Evolutionary conservation across 2,113 vertebrate genomes (phyloP).

Genomic region (Macquaria australasica): DNA sequence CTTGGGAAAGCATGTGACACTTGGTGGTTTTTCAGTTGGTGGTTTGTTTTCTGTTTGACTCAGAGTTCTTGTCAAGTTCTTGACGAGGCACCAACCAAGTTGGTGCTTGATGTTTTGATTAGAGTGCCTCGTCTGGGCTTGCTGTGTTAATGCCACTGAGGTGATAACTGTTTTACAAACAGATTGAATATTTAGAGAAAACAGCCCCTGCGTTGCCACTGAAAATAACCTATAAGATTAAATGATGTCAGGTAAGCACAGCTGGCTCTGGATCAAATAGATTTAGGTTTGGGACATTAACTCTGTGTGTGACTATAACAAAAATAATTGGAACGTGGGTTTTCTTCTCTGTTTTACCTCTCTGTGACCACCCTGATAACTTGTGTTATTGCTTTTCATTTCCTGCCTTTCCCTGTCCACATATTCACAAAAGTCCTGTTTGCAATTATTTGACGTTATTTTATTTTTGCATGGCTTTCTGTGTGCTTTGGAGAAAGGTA

Average conservation of each 20-base stretch:
- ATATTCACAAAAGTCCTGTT: slow-evolving; percentile 23
- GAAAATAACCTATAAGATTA: neutral
- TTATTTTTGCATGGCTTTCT: slow-evolving; percentile 71
- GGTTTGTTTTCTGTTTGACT: slow-evolving; percentile 54
- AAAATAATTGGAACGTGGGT: neutral
- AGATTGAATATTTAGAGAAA: slow-evolving; percentile 1
- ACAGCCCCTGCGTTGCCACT: slow-evolving; percentile 13
- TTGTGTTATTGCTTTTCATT: slow-evolving; percentile 45
- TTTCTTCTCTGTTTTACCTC: slow-evolving; percentile 17
- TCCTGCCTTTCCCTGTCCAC: slow-evolving; percentile 41
- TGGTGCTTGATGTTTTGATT: slow-evolving; percentile 18
- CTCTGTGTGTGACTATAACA: neutral
- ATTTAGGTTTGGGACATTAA: neutral
- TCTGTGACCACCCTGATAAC: slow-evolving; percentile 15
- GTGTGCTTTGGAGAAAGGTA: slow-evolving; percentile 61
- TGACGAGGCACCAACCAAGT: too few species aligned
- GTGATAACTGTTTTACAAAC: slow-evolving; percentile 3
- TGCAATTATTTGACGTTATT: slow-evolving; percentile 35
- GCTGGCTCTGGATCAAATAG: slow-evolving; percentile 7
- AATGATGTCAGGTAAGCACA: neutral
- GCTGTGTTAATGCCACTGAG: slow-evolving; percentile 19
- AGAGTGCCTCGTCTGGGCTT: slow-evolving; percentile 14
- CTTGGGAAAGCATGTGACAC: slow-evolving; percentile 63
- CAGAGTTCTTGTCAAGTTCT: slow-evolving; percentile 25
- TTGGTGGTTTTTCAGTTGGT: slow-evolving; percentile 48